Base-by-base conservation (phyloP, 2,888 invertebrate species). In the Orthonychiurus folsomi region DNA sequence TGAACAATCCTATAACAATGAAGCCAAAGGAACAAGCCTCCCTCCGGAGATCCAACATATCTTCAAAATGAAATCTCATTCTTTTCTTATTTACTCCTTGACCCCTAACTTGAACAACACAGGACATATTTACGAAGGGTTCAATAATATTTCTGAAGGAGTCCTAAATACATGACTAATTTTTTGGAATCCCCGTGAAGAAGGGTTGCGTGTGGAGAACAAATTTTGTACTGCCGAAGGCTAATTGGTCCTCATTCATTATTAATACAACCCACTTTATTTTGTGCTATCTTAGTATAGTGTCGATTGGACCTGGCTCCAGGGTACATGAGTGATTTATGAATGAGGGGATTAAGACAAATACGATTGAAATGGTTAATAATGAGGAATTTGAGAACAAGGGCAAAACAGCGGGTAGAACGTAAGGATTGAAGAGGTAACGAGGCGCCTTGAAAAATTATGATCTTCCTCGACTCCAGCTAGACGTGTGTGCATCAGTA, bases 381-480 rank as follows among this genome's bases (percentile, higher is more conserved):
- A 37, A 37, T 37, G 37, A 37, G 37, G 37, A 37, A 37, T 37
- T 37, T 37, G 37, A 37, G 37, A 37, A 37, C 37, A 37, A 37
- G 37, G 37, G 37, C 37, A 37, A 37, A 37, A 37, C 37, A 37
- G 37, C 37, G 37, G 37, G 37, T 37, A 37, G 37, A 37, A 37
- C 15, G 37, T 37, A 9, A 37, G 37, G 37, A 15, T 37, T 37
- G 37, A 37, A 37, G 37, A 37, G 9, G 15, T 5, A 37, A 15
- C 37, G 5, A 37, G 37, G 37, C 37, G 37, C 37, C 37, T 37
- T 37, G 15, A 5, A 37, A n/a, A 37, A 15, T 37, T 37, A 37
- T 37, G 37, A n/a, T n/a, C n/a, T n/a, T n/a, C n/a, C n/a, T n/a
- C n/a, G n/a, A n/a, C n/a, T n/a, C n/a, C n/a, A n/a, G n/a, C n/a